Evolutionary conservation across 2,113 vertebrate species (phyloP), one percentile per base, ranked within the genome.

Genomic region (Lophochroa leadbeateri): DNA sequence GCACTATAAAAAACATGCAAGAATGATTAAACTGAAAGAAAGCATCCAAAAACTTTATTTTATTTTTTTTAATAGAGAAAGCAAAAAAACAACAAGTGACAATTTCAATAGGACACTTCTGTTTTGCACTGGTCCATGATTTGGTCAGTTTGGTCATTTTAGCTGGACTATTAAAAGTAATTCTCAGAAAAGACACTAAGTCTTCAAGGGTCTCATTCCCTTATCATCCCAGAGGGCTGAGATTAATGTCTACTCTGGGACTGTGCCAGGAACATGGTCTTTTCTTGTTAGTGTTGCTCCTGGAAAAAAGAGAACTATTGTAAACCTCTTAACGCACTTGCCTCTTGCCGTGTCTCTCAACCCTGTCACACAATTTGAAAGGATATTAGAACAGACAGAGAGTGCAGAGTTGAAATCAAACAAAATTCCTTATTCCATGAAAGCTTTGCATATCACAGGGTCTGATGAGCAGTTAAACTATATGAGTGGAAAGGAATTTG

Each of bases 371-470:
- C 95, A 97, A 97, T 97, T 97, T 97, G 96, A 86, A 95, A 92
- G 63, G 70, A 95, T 96, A 96, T 97, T 97, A 94, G 95, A 97
- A 90, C 74, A 95, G 94, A 97, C 95, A 97, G 91, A 94, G 65
- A 95, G 95, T 92, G 94, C 94, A 97, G 88, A 96, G 95, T 96
- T 94, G 95, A 97, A 96, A 97, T 94, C 86, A 95, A 92, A 86
- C 63, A 57, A 70, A 87, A 91, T 79, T 96, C 91, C 84, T 97
- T 87, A 85, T 91, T 95, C 86, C 79, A 58, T 31, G 75, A 70
- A 82, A 92, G 86, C 92, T 97, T 97, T 97, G 94, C 96, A 96
- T 97, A 96, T 96, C 78, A 37, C 82, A 74, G 81, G 57, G 76
- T 65, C 90, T 49, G 57, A n/a, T n/a, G n/a, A n/a, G n/a, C n/a